phyloP scores from a whole-genome alignment of 2,797 vertebrate genomes.

The Cichlasoma orientale region DNA sequence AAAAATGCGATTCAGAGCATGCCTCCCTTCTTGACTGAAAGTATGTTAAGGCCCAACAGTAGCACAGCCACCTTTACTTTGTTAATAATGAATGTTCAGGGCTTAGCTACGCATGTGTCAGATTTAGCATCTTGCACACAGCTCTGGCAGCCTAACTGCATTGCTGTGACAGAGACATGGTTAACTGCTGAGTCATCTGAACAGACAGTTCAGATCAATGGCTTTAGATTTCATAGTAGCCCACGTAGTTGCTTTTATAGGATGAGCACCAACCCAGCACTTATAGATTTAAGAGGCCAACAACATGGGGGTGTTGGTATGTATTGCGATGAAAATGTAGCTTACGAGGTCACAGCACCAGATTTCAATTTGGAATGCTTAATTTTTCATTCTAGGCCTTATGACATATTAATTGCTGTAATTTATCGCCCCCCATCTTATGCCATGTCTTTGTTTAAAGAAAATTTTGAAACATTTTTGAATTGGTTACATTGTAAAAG shows the following conservation, averaged over 20 bases:
- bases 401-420: not conserved
- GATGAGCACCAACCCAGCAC: not conserved
- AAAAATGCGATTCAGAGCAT: accelerated
- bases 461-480: not conserved
- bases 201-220: not conserved
- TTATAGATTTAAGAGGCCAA: not conserved
- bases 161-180: not conserved
- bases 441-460: not conserved
- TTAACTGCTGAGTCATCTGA: too few species aligned
- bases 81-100: not conserved
- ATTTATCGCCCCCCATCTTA: not conserved
- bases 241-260: not conserved
- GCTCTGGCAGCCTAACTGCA: not conserved
- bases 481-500: not conserved
- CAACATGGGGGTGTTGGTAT: not conserved
- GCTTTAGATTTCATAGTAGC: not conserved
- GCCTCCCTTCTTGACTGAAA: not conserved
- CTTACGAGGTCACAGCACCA: not conserved
- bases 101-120: not conserved
- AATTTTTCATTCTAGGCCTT: not conserved
- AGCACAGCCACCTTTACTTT: not conserved
- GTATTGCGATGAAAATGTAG: not conserved
- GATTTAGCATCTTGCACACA: not conserved
- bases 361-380: not conserved
- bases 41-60: too few species aligned